Base-by-base conservation (phyloP, 1,140 invertebrate genomes). In the Drosophila rhopaloa region DNA sequence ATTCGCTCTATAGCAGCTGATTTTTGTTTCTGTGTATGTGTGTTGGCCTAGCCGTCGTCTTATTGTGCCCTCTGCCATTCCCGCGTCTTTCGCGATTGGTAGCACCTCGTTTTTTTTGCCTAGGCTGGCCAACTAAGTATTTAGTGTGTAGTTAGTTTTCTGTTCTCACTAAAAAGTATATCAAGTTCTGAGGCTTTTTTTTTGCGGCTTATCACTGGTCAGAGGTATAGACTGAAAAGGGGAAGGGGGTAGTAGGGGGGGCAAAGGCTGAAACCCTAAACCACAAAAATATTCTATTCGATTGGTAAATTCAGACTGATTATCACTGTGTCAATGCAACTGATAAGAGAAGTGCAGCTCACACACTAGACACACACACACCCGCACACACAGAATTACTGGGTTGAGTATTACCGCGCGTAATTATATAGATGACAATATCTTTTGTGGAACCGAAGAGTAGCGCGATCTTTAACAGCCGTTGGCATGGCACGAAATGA, bases 241-340 rank as follows among this genome's bases (percentile, higher is more conserved):
- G 13, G 13, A 2, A 37, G 16, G 24, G 62, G 11, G 35, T 10
- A 6, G 40, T 13, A 29, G 44, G 8, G 40, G 40, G 43, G 65
- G 65, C 60, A 57, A 71, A 57, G 68, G 63, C 50, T 55, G n/a
- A 8, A 44, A 48, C 46, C 35, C 61, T 29, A 72, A 72, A 47
- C 68, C 68, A 72, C 65, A 68, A 67, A 70, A 58, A 71, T 70
- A 71, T 71, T 72, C 37, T 29, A 37, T 79, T 73, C 54, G 58
- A 85, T 65, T 71, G 76, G 57, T 66, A 71, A 79, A 83, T 71
- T 62, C 67, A 40, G 63, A 58, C 61, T 76, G 81, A 84, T 84
- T 80, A 84, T 46, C 72, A 41, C 43, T 35, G 46, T 77, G 77
- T 66, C 57, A 58, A 37, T 66, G 58, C 47, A 32, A 32, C 58